A percentile compares a stretch with the other conserved stretches of the same genome.
Evolutionary conservation across 2,888 invertebrate genomes (phyloP).

Genomic region (Metopia argyrocephala): DNA sequence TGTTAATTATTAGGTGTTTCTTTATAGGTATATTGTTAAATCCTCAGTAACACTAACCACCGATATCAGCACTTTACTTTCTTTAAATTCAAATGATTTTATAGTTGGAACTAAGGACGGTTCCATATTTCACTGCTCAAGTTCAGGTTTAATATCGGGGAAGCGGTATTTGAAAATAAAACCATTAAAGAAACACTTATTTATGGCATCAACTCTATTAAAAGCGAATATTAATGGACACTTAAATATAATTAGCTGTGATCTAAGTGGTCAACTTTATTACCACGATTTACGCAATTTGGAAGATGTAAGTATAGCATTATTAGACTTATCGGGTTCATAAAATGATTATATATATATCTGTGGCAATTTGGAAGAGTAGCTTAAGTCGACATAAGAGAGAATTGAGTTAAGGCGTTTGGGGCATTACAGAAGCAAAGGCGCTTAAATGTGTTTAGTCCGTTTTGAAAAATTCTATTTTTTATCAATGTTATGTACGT

Average conservation of each 20-base stretch:
- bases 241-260: slow-evolving; percentile 74
- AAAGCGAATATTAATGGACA: slow-evolving; percentile 69
- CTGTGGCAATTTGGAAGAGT: too few relatives aligned
- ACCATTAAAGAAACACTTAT: slow-evolving; percentile 73
- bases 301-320: slow-evolving; percentile 67
- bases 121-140: slow-evolving; percentile 71
- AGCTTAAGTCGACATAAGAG: too few relatives aligned
- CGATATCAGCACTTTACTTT: slow-evolving; percentile 70
- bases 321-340: too few relatives aligned
- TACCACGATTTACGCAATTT: slow-evolving; percentile 72
- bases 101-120: slow-evolving; percentile 76
- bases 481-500: too few relatives aligned
- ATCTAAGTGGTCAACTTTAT: slow-evolving; percentile 76
- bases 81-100: slow-evolving; percentile 71
- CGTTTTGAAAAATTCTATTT: too few relatives aligned
- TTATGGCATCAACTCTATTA: slow-evolving; percentile 72
- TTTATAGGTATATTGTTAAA: background rate
- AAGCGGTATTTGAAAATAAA: slow-evolving; percentile 69
- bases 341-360: too few relatives aligned
- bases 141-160: slow-evolving; percentile 38
- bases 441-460: too few relatives aligned
- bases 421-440: too few relatives aligned
- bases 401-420: too few relatives aligned
- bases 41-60: slow-evolving; percentile 19
- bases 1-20: too few relatives aligned